Conservation (phyloP, 2,113 vertebrate genomes). For the Tonatia bakeri region DNA sequence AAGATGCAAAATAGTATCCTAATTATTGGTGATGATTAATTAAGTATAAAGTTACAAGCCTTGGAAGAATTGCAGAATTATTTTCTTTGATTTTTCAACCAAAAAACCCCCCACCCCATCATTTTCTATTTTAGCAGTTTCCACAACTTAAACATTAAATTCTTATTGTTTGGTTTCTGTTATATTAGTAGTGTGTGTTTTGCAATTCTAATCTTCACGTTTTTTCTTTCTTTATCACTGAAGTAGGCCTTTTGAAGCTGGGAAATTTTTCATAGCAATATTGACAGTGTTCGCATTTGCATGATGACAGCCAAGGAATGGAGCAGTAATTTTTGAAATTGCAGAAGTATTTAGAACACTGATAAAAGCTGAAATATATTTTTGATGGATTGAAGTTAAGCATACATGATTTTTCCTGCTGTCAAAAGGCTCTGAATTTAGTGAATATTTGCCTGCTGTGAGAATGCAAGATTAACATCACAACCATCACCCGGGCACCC, state of each 20-base stretch:
- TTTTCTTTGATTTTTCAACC: constrained; percentile 76
- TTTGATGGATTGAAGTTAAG: constrained; percentile 91
- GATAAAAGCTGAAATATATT: constrained; percentile 90
- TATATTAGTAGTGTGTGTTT: constrained; percentile 93
- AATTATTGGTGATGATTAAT: constrained; percentile 83
- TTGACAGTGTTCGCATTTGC: constrained; percentile 97
- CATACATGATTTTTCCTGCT: constrained; percentile 91
- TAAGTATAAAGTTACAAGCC: constrained; percentile 81
- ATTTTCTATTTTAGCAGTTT: constrained; percentile 88
- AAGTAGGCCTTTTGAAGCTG: constrained; percentile 96
- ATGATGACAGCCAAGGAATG: constrained; percentile 98
- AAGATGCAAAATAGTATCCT: constrained; percentile 80
- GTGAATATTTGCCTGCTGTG: constrained; percentile 92
- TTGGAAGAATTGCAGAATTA: constrained; percentile 81
- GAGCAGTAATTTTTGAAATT: constrained; percentile 95
- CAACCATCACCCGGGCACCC: constrained; percentile 95
- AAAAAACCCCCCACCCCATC: constrained; percentile 80
- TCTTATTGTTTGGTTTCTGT: constrained; percentile 93
- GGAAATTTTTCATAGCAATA: constrained; percentile 96
- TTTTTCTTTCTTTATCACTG: constrained; percentile 89
- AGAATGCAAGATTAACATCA: constrained; percentile 98
- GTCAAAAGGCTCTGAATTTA: constrained; percentile 91
- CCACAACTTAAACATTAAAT: constrained; percentile 88
- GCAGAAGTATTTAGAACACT: constrained; percentile 92
- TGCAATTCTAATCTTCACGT: constrained; percentile 98